phyloP scores from a whole-genome alignment of 2,113 vertebrate species.

The Cercopithecus mona region DNA sequence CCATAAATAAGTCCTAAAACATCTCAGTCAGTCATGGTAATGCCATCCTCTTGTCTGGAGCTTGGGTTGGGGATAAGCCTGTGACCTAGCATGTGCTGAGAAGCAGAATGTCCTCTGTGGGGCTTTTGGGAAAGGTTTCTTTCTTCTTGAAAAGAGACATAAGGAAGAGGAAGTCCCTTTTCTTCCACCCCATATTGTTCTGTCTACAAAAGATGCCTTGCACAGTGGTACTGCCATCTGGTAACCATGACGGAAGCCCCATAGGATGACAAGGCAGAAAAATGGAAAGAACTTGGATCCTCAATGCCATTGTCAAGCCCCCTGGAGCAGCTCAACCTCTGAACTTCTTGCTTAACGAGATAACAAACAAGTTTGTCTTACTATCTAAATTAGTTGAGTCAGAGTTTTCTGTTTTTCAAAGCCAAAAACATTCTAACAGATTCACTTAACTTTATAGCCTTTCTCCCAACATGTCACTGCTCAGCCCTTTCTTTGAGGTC shows the following conservation, averaged over 20 bases:
- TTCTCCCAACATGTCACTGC: background rate
- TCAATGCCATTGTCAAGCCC: background rate
- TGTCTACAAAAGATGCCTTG: background rate
- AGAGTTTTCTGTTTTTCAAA: background rate
- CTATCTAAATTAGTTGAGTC: background rate
- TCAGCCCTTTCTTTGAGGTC: background rate
- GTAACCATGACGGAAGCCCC: background rate
- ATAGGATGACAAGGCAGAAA: background rate
- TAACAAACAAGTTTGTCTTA: background rate
- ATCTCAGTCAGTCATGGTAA: background rate
- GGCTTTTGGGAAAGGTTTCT: background rate
- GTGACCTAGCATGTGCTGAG: background rate
- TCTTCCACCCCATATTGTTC: background rate
- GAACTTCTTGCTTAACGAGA: background rate
- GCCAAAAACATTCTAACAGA: background rate
- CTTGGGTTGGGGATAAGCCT: background rate
- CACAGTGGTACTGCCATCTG: background rate
- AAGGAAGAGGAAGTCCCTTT: background rate
- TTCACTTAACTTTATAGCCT: background rate
- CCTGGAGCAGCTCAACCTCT: background rate
- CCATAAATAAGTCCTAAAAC: background rate
- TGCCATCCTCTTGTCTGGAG: background rate
- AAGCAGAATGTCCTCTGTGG: background rate
- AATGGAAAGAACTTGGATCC: background rate
- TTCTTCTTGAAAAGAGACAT: background rate